Evolutionary conservation across 2,888 invertebrate species (phyloP).

Genomic region (Aplocera efformata): DNA sequence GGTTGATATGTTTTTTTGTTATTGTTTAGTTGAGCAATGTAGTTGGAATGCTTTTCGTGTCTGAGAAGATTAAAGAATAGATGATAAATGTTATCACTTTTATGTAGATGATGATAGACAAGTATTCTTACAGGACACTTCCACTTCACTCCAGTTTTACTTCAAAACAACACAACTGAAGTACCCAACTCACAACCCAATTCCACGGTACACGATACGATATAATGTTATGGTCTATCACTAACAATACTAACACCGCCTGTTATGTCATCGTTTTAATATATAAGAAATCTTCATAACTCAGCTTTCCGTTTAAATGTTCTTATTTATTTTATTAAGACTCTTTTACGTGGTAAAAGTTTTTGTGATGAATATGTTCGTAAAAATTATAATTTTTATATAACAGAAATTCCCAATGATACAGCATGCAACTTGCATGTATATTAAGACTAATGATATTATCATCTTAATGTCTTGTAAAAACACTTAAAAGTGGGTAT

Average conservation of each 20-base stretch:
- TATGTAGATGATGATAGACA: slow-evolving; percentile 24
- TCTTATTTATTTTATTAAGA: too few species aligned
- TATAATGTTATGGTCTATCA: slow-evolving; percentile 31
- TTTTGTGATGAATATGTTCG: too few species aligned
- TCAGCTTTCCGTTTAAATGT: not conserved
- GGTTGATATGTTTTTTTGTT: slow-evolving; percentile 7
- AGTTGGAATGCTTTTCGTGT: slow-evolving; percentile 22
- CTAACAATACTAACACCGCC: slow-evolving; percentile 43
- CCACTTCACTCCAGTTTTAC: slow-evolving; percentile 53
- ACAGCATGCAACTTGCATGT: slow-evolving; percentile 44
- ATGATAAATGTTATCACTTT: slow-evolving; percentile 6
- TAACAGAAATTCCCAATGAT: too few species aligned
- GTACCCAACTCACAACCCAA: slow-evolving; percentile 51
- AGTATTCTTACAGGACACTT: slow-evolving; percentile 67
- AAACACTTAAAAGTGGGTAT: not conserved
- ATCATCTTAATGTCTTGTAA: not conserved
- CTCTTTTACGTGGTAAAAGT: too few species aligned
- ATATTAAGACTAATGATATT: slow-evolving; percentile 19
- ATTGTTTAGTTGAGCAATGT: slow-evolving; percentile 13
- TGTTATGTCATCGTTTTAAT: slow-evolving; percentile 19
- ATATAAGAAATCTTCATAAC: slow-evolving; percentile 12
- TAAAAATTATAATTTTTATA: too few species aligned
- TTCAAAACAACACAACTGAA: slow-evolving; percentile 54
- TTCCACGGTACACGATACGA: slow-evolving; percentile 60
- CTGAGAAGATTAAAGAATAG: slow-evolving; percentile 6